A percentile compares a stretch with the other conserved stretches of the same genome.
Conservation (phyloP, 2,797 vertebrate genomes). For the Threskiornis aethiopicus region DNA sequence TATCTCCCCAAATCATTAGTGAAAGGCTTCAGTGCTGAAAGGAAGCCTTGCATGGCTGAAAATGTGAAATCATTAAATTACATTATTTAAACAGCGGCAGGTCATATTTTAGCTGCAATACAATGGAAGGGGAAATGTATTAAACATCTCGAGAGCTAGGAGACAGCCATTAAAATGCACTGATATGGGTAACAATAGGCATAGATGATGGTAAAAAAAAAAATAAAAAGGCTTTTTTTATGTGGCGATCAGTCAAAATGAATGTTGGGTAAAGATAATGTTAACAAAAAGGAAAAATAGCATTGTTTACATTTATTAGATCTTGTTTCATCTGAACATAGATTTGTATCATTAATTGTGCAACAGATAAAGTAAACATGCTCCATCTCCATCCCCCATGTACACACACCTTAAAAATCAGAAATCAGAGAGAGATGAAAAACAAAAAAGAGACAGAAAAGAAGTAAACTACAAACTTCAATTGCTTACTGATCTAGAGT, state of each 20-base stretch:
- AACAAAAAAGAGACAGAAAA: conserved; percentile 36
- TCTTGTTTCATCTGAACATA: conserved; percentile 8
- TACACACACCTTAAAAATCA: conserved; percentile 16
- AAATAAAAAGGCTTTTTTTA: neutral
- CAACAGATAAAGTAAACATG: neutral
- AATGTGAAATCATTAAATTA: conserved; percentile 49
- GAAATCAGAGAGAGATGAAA: conserved; percentile 36
- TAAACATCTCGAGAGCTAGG: neutral
- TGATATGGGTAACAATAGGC: neutral
- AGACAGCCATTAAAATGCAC: conserved; percentile 18
- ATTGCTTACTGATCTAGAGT: conserved; percentile 56
- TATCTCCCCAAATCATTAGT: conserved; percentile 33
- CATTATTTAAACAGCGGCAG: conserved; percentile 18
- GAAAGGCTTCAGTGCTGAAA: conserved; percentile 29
- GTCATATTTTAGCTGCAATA: conserved; percentile 43
- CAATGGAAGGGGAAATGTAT: conserved; percentile 5
- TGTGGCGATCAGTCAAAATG: neutral
- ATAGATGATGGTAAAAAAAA: neutral
- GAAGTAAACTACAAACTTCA: neutral
- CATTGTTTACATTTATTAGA: conserved; percentile 27
- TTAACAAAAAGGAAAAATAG: neutral
- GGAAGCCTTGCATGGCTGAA: neutral
- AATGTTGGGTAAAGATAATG: neutral
- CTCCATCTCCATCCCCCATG: neutral
- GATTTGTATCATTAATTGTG: conserved; percentile 43